phyloP scores from a whole-genome alignment of 2,113 vertebrate genomes.

The Pelvicachromis taeniatus region DNA sequence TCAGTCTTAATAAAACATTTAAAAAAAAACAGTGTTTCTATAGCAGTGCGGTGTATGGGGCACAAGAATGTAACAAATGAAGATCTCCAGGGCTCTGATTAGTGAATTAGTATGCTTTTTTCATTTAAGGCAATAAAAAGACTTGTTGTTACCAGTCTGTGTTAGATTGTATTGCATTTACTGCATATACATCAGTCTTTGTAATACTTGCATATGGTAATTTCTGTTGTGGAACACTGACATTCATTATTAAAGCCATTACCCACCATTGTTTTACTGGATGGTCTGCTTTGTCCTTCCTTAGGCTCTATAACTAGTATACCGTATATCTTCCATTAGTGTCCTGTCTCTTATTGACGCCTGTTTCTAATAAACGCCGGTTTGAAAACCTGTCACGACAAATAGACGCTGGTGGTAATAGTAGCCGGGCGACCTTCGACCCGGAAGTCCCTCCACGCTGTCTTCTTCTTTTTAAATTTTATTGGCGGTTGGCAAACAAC shows the following conservation, averaged over 20 bases:
- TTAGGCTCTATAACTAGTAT: not conserved
- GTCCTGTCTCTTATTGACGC: no score
- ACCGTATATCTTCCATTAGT: no score
- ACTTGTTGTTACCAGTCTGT: not conserved
- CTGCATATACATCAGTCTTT: not conserved
- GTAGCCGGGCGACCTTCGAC: no score
- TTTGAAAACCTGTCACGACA: no score
- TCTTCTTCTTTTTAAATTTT: no score
- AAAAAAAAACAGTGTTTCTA: not conserved
- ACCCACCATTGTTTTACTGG: not conserved
- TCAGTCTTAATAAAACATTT: not conserved
- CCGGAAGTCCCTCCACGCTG: no score
- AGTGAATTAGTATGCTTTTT: not conserved
- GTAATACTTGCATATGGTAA: not conserved
- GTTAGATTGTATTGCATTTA: not conserved
- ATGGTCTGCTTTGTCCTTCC: not conserved
- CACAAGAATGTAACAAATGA: not conserved
- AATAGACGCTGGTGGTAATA: no score
- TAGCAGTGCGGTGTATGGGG: not conserved
- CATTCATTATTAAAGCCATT: not conserved
- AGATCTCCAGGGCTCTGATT: not conserved
- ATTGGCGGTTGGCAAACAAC: no score
- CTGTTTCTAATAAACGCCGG: no score
- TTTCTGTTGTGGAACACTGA: not conserved
- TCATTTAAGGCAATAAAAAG: not conserved